phyloP scores from a whole-genome alignment of 1,140 invertebrate genomes.

The Hyposmocoma kahamanoa region DNA sequence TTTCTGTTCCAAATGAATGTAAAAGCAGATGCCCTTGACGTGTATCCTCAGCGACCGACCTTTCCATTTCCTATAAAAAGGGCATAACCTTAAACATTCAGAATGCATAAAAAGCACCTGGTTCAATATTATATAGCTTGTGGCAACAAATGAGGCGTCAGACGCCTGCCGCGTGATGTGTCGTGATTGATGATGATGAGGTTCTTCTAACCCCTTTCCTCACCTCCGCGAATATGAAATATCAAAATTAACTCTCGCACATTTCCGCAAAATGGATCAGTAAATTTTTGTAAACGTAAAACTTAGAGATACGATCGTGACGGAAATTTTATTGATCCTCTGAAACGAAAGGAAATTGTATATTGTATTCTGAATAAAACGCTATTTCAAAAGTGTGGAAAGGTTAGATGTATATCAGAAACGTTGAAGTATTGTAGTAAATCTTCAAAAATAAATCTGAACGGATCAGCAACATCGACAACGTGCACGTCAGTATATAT shows the following conservation, averaged over 20 bases:
- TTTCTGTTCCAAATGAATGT: conserved; percentile 86
- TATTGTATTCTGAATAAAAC: background rate
- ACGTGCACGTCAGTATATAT: no score
- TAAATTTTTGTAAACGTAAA: no score
- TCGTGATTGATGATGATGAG: conserved; percentile 58
- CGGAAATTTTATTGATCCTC: background rate
- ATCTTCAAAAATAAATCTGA: background rate
- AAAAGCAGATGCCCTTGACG: background rate
- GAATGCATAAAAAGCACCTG: conserved; percentile 23
- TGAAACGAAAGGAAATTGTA: background rate
- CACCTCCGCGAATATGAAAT: conserved; percentile 30
- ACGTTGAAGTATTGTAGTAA: no score
- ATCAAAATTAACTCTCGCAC: conserved; percentile 29
- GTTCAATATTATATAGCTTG: conserved; percentile 14
- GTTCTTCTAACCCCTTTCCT: conserved; percentile 14
- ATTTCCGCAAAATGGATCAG: background rate
- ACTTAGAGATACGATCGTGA: no score
- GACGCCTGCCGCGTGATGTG: conserved; percentile 31
- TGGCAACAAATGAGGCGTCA: conserved; percentile 37
- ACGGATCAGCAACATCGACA: background rate
- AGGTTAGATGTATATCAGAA: no score
- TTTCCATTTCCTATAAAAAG: conserved; percentile 1
- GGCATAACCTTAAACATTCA: background rate
- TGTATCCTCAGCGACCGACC: background rate
- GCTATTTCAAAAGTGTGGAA: no score